A percentile compares a stretch with the other conserved stretches of the same genome.
phyloP scores from a whole-genome alignment of 2,113 vertebrate species.

The Anas platyrhynchos region DNA sequence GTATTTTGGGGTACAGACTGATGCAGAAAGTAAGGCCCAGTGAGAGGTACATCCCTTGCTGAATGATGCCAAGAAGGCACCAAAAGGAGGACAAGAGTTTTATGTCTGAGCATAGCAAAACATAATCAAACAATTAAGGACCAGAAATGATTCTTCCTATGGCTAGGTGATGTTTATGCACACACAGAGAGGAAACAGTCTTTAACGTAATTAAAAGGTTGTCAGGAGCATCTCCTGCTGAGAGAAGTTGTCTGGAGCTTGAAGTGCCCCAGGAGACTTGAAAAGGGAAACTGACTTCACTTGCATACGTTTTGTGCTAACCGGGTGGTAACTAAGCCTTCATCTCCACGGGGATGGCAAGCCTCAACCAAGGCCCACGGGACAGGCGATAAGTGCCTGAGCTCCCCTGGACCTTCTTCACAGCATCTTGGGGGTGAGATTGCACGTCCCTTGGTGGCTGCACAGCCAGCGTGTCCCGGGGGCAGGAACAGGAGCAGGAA shows the following conservation, averaged over 20 bases:
- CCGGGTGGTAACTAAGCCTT: background rate
- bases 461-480: rapidly evolving
- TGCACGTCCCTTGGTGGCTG: rapidly evolving
- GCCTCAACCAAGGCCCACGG: background rate
- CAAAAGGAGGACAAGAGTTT: background rate
- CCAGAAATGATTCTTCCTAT: background rate
- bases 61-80: background rate
- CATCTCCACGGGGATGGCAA: background rate
- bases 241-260: background rate
- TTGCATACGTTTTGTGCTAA: background rate
- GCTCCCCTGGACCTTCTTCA: background rate
- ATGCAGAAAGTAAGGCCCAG: background rate
- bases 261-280: background rate
- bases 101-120: background rate
- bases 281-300: background rate
- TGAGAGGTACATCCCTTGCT: background rate
- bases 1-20: background rate
- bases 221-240: background rate
- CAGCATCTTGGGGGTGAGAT: background rate
- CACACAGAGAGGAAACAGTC: background rate
- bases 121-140: background rate
- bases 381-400: rapidly evolving
- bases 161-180: background rate
- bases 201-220: background rate
- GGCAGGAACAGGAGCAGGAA: background rate